Evolutionary conservation across 1,140 invertebrate species (phyloP).

Genomic region (Cydia splendana): DNA sequence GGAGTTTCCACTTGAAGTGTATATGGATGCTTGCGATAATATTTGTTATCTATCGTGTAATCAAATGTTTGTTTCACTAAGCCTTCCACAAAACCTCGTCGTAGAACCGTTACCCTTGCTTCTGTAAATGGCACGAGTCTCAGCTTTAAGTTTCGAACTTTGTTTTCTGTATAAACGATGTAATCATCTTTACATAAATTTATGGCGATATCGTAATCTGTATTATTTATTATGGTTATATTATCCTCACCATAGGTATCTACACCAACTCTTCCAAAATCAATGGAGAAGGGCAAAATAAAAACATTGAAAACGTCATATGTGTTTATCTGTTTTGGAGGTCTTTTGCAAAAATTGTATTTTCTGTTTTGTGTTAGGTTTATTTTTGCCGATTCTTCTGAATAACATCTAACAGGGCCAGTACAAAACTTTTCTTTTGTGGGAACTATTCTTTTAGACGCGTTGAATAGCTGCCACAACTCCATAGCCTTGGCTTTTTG

Average conservation of each 20-base stretch:
- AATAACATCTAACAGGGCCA: constrained; percentile 48
- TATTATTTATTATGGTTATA: constrained; percentile 61
- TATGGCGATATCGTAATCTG: constrained; percentile 56
- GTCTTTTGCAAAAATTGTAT: constrained; percentile 53
- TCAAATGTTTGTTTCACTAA: constrained; percentile 52
- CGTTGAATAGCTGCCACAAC: constrained; percentile 50
- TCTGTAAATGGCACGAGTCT: constrained; percentile 51
- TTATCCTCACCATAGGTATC: constrained; percentile 56
- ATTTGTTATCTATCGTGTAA: constrained; percentile 61
- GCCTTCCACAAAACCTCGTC: constrained; percentile 55
- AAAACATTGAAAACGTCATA: constrained; percentile 60
- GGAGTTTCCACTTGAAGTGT: constrained; percentile 60
- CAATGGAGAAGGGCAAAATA: constrained; percentile 51
- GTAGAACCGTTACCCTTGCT: constrained; percentile 52
- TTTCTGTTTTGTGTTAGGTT: constrained; percentile 26
- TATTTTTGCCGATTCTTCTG: constrained; percentile 33
- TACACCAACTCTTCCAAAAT: constrained; percentile 64
- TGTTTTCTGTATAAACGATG: constrained; percentile 57
- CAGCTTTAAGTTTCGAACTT: constrained; percentile 43
- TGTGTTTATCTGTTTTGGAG: constrained; percentile 40
- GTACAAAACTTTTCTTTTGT: constrained; percentile 46
- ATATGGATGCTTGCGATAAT: constrained; percentile 57
- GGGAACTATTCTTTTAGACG: constrained; percentile 40
- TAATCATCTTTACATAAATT: constrained; percentile 52
- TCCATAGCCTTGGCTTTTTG: constrained; percentile 14